These are phyloP conservation scores for Heterodera carotae DNA, from an alignment of 1,140 invertebrate genomes.

Conservation along the genomic window DNA sequence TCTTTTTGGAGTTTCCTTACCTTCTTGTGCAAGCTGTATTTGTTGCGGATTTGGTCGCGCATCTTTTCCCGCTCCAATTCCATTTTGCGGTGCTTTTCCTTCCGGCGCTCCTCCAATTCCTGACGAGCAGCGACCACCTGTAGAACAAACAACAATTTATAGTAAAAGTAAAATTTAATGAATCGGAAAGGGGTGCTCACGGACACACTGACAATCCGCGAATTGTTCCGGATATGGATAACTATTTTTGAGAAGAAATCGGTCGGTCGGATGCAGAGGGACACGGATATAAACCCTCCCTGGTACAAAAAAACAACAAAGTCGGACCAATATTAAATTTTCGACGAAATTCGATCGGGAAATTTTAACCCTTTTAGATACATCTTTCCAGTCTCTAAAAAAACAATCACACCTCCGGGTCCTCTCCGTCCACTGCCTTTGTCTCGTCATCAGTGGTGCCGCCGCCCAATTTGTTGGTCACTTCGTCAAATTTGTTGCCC, in stretches of 20 bases:
- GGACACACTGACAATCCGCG: too few species aligned
- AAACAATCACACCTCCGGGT: constrained; percentile 57
- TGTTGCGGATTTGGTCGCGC: constrained; percentile 94
- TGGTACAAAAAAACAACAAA: too few species aligned
- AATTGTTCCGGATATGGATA: too few species aligned
- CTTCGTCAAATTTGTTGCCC: constrained; percentile 58
- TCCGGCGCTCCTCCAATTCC: constrained; percentile 69
- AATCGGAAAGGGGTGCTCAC: too few species aligned
- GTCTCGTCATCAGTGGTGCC: constrained; percentile 54
- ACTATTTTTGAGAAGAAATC: too few species aligned
- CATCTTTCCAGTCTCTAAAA: too few species aligned
- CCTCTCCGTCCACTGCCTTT: constrained; percentile 46
- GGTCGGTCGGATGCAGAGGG: too few species aligned
- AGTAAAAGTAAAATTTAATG: too few species aligned
- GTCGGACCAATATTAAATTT: too few species aligned
- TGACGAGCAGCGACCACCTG: constrained; percentile 67
- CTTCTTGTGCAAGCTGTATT: constrained; percentile 69
- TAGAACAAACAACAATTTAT: not conserved
- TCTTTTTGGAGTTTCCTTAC: constrained; percentile 18
- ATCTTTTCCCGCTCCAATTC: constrained; percentile 96
- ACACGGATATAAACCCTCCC: too few species aligned
- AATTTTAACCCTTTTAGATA: too few species aligned
- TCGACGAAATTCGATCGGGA: too few species aligned
- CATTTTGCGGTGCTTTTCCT: constrained; percentile 80
- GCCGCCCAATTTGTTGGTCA: constrained; percentile 56